Evolutionary conservation across 2,113 vertebrate species (phyloP), one percentile per base, ranked within the genome.

Genomic region (Cisticola juncidis): DNA sequence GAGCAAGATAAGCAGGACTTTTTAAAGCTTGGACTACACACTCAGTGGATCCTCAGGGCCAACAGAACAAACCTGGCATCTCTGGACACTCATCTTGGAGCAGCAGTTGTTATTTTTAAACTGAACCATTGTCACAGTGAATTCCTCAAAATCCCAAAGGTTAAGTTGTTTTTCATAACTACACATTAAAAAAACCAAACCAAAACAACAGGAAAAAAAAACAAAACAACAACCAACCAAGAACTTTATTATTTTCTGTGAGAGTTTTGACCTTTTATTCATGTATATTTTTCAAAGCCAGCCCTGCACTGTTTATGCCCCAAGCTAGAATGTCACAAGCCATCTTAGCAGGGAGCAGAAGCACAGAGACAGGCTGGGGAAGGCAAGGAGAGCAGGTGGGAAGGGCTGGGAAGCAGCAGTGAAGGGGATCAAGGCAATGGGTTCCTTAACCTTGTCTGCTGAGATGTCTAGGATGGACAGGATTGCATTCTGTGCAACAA

Each of bases 241-340:
- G 35, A 94, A 85, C 28, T 94, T 86, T 58, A 74, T 89, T 72
- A 61, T 80, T 96, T 93, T 78, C 89, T 95, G 79, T 56, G 82
- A 93, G 90, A 97, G 69, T 90, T 91, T 58, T 97, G 95, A 97
- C 96, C 96, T 97, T 97, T 97, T 92, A 96, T 96, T 93, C 88
- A 60, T 81, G 84, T 95, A 94, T 95, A 95, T 96, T 97, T 96
- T 94, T 93, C 95, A 86, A 57, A 86, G 81, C 40, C 83, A 88
- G 66, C 51, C 90, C 64, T 64, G n/a, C 36, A 29, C 54, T 97
- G 95, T 97, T 97, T 95, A 97, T 0, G 96, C 97, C 88, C 71
- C 74, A 17, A 97, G 97, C 97, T 69, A 96, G 71, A 77, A 79
- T 96, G 96, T 97, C 96, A 97, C 88, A 97, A 97, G 79, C 72